These are phyloP conservation scores for Grus americana DNA, from an alignment of 2,113 vertebrate genomes.

Conservation along the genomic window DNA sequence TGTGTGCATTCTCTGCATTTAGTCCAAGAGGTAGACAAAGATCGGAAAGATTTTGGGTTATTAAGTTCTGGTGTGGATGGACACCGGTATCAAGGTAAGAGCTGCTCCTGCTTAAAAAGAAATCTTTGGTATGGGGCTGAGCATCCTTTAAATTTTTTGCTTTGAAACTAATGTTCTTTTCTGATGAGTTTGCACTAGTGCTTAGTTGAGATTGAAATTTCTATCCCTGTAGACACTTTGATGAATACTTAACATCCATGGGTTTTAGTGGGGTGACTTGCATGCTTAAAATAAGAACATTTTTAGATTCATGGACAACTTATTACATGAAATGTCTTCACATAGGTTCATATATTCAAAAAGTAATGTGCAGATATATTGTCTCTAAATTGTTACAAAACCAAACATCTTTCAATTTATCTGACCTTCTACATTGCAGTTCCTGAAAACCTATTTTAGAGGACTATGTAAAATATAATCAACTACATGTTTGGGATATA, in stretches of 20 bases:
- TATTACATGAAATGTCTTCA: not conserved
- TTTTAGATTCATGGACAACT: not conserved
- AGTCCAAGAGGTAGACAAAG: not conserved
- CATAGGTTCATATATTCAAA: not conserved
- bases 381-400: not conserved
- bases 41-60: not conserved
- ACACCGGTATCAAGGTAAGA: not conserved
- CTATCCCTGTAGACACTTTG: not conserved
- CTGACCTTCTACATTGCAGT: not conserved
- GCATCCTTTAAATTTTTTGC: not conserved
- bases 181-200: not conserved
- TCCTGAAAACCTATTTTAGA: not conserved
- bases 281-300: not conserved
- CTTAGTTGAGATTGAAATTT: not conserved
- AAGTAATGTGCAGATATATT: not conserved
- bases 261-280: not conserved
- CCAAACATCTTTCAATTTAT: not conserved
- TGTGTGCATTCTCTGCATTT: not conserved
- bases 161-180: not conserved
- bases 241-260: not conserved
- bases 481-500: not conserved
- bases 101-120: not conserved
- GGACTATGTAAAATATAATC: not conserved
- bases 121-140: not conserved
- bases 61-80: not conserved